Evolutionary conservation across 2,797 vertebrate species (phyloP).

Genomic region (Argentina silus): DNA sequence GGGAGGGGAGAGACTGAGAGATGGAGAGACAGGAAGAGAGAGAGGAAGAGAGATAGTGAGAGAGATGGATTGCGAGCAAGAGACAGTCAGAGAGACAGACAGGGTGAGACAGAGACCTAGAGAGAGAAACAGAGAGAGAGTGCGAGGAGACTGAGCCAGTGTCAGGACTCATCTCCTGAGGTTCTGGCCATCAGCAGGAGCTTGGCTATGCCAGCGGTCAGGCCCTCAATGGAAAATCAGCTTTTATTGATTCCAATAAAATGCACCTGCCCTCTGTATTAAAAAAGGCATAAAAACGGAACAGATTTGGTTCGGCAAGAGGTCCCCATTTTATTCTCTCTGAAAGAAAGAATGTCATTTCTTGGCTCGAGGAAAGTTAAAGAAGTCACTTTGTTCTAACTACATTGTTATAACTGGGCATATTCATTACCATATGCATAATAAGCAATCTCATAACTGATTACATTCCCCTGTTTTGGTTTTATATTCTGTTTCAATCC

Average conservation of each 20-base stretch:
- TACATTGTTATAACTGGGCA: neutral
- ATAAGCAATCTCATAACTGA: constrained; percentile 8
- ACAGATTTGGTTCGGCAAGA: constrained; percentile 41
- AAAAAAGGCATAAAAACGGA: constrained; percentile 36
- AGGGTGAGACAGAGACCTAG: neutral
- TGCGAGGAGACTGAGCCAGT: constrained; percentile 8
- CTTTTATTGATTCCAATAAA: constrained; percentile 67
- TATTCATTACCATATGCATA: constrained; percentile 16
- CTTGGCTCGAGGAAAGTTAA: constrained; percentile 8
- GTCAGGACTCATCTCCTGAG: constrained; percentile 17
- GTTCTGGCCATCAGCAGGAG: constrained; percentile 17
- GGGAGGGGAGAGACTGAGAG: constrained; percentile 34
- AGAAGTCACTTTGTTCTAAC: neutral
- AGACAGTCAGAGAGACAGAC: constrained; percentile 25
- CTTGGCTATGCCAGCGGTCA: constrained; percentile 26
- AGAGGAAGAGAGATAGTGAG: constrained; percentile 23
- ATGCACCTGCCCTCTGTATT: constrained; percentile 61
- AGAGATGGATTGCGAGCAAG: constrained; percentile 18
- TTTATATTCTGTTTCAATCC: constrained; percentile 19
- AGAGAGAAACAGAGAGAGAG: neutral
- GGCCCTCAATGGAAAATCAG: constrained; percentile 44
- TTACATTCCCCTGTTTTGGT: constrained; percentile 14
- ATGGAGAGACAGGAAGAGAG: constrained; percentile 23
- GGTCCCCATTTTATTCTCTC: constrained; percentile 46
- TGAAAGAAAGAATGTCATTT: constrained; percentile 20